Evolutionary conservation across 2,113 vertebrate species (phyloP).

Genomic region (Telmatochromis sp.): DNA sequence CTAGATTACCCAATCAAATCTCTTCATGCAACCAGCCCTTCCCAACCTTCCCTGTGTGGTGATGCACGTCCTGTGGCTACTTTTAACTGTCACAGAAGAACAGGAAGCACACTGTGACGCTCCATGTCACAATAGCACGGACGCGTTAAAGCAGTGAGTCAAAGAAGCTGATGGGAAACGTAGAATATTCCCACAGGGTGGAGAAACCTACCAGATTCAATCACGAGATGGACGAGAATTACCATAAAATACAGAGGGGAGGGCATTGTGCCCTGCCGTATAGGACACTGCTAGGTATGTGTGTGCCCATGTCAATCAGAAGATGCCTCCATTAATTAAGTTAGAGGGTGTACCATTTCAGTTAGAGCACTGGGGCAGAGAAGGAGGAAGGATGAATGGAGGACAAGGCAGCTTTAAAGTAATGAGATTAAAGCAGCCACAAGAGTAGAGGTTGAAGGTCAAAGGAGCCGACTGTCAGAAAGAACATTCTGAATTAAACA

Average conservation of each 20-base stretch:
- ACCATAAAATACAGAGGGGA: slow-evolving; percentile 1
- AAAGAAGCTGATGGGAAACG: background rate
- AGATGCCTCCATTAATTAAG: slow-evolving; percentile 48
- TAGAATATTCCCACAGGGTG: background rate
- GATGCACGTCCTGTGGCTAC: background rate
- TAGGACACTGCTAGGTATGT: background rate
- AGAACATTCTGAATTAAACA: background rate
- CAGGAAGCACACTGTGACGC: background rate
- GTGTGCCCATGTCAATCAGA: background rate
- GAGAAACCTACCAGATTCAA: slow-evolving; percentile 1
- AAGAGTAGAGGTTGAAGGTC: background rate
- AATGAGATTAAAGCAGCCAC: slow-evolving; percentile 29
- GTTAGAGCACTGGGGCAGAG: background rate
- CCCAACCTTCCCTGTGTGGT: background rate
- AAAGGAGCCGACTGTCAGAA: background rate
- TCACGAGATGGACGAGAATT: slow-evolving; percentile 34
- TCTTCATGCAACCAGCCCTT: background rate
- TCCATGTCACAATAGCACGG: background rate
- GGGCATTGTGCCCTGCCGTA: background rate
- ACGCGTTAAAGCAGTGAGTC: background rate
- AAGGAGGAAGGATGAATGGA: background rate
- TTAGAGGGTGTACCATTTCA: slow-evolving; percentile 36
- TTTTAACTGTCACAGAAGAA: background rate
- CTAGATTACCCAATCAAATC: background rate
- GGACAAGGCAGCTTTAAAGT: slow-evolving; percentile 26